Conservation (phyloP, 2,113 vertebrate species). For the Pygoscelis antarcticus region DNA sequence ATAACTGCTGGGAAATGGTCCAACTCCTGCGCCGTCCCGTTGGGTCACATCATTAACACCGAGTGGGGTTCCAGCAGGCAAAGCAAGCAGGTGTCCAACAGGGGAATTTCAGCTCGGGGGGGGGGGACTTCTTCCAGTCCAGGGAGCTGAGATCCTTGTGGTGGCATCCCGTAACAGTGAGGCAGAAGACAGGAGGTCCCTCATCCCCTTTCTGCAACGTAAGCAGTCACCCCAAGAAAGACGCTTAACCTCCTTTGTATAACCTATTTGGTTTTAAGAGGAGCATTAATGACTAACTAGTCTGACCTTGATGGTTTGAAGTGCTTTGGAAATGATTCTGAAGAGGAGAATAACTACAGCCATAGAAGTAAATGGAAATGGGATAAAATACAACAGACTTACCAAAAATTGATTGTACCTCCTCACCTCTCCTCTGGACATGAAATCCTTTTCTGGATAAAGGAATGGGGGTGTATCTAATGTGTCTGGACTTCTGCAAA, state of each 20-base stretch:
- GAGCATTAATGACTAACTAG: no score
- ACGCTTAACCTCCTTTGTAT: background rate
- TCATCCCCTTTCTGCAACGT: background rate
- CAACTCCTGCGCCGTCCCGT: accelerated
- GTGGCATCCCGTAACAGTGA: accelerated
- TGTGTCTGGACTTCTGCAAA: background rate
- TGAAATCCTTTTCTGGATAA: background rate
- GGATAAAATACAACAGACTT: background rate
- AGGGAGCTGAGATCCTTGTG: background rate
- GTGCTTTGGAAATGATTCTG: background rate
- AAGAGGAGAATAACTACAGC: background rate
- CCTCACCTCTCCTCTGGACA: background rate
- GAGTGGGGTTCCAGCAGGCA: background rate
- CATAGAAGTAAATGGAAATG: background rate
- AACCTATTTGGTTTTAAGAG: background rate
- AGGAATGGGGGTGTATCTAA: background rate
- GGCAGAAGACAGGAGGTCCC: no score
- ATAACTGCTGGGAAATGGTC: background rate
- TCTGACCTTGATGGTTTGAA: background rate
- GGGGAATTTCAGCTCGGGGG: no score
- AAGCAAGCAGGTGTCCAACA: no score
- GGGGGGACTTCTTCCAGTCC: background rate
- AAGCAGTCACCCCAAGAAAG: background rate
- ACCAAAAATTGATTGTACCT: no score
- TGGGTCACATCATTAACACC: accelerated